Conservation (phyloP, 1,140 invertebrate species). For the Drosophila nigromelanica region DNA sequence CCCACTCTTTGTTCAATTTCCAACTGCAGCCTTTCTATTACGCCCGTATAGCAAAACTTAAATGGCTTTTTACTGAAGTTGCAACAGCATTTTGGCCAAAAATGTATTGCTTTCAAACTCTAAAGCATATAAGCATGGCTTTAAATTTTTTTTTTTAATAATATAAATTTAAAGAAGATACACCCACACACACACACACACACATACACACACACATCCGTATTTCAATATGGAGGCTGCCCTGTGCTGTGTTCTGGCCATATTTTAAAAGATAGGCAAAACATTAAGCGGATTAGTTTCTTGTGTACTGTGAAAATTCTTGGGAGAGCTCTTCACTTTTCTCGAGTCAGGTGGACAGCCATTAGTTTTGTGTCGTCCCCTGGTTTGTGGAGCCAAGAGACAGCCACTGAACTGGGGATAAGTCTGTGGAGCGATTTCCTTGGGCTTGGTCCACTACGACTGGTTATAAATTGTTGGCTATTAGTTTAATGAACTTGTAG, state of each 20-base stretch:
- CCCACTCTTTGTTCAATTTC: conserved; percentile 25
- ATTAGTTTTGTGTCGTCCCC: conserved; percentile 66
- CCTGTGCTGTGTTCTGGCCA: conserved; percentile 25
- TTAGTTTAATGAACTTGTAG: conserved; percentile 80
- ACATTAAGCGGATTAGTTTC: conserved; percentile 80
- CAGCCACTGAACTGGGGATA: background rate
- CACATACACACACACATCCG: conserved; percentile 10
- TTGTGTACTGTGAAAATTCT: conserved; percentile 22
- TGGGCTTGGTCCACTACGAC: conserved; percentile 24
- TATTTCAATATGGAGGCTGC: conserved; percentile 32
- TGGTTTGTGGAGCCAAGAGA: background rate
- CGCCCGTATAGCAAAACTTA: conserved; percentile 32
- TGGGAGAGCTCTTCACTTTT: conserved; percentile 16
- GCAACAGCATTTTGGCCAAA: conserved; percentile 17
- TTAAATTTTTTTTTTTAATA: conserved; percentile 27
- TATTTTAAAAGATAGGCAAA: conserved; percentile 75
- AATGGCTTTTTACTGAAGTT: conserved; percentile 31
- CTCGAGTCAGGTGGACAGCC: conserved; percentile 51
- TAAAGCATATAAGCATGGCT: conserved; percentile 31
- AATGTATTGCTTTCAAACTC: conserved; percentile 17
- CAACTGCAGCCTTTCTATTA: conserved; percentile 10
- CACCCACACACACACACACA: conserved; percentile 24
- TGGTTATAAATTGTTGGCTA: conserved; percentile 80
- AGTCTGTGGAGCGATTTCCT: conserved; percentile 10
- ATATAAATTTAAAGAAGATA: conserved; percentile 47